phyloP scores from a whole-genome alignment of 2,888 invertebrate species.

The Eumacrocentrus americanus region DNA sequence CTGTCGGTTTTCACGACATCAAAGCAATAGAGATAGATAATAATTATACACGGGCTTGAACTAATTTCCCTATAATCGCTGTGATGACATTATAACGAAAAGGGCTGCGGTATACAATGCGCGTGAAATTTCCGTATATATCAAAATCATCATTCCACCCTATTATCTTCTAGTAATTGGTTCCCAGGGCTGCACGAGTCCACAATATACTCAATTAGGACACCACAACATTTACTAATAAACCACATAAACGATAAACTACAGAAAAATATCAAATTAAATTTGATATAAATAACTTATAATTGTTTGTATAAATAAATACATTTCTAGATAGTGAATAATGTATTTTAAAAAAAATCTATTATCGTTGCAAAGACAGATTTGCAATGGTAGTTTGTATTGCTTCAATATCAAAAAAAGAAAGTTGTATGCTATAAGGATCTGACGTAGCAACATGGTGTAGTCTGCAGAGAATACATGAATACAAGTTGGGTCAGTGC shows the following conservation, averaged over 20 bases:
- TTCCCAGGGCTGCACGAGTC: too few relatives aligned
- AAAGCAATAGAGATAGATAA: background rate
- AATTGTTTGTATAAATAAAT: too few relatives aligned
- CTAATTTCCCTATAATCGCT: background rate
- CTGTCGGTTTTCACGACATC: background rate
- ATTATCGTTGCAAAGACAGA: background rate
- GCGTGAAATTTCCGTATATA: too few relatives aligned
- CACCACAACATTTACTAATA: too few relatives aligned
- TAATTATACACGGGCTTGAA: background rate
- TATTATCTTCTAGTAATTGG: too few relatives aligned
- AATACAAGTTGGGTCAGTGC: slow-evolving; percentile 20
- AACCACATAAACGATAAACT: too few relatives aligned
- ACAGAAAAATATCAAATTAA: too few relatives aligned
- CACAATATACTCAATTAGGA: too few relatives aligned
- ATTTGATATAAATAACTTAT: too few relatives aligned
- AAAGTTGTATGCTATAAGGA: background rate
- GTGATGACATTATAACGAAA: background rate
- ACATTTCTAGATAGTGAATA: background rate
- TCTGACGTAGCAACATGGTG: background rate
- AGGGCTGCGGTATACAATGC: too few relatives aligned
- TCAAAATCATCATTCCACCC: too few relatives aligned
- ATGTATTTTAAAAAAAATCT: background rate
- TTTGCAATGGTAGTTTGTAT: background rate
- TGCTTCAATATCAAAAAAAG: background rate
- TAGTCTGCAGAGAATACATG: slow-evolving; percentile 11